Percentiles rank a stretch among this genome's conserved stretches.
Evolutionary conservation across 2,113 vertebrate species (phyloP).

Genomic region (Cheirogaleus medius): DNA sequence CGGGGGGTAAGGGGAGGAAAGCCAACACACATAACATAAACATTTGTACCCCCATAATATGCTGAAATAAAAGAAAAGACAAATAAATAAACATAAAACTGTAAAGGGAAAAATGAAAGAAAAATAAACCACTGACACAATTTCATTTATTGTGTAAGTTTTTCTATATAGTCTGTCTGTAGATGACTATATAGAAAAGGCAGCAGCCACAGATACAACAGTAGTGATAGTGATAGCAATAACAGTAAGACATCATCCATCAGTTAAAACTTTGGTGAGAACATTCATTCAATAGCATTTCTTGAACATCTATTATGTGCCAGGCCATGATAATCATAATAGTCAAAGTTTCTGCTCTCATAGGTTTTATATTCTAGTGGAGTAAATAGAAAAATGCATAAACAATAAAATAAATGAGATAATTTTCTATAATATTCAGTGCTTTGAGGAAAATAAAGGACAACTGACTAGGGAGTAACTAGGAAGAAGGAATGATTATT

Average conservation of each 20-base stretch:
- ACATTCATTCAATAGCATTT: neutral
- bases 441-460: neutral
- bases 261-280: neutral
- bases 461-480: neutral
- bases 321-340: neutral
- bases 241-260: neutral
- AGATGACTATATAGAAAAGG: neutral
- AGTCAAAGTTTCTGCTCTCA: neutral
- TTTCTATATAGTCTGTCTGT: too few relatives aligned
- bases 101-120: neutral
- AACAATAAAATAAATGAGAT: neutral
- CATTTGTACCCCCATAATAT: too few relatives aligned
- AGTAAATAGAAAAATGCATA: neutral
- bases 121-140: neutral
- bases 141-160: neutral
- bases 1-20: too few relatives aligned
- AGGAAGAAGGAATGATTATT: neutral
- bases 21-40: too few relatives aligned
- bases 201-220: neutral
- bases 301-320: neutral
- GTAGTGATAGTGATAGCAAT: neutral
- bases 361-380: neutral
- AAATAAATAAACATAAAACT: too few relatives aligned
- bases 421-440: neutral
- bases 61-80: too few relatives aligned